These are phyloP conservation scores for Upupa epops DNA, from an alignment of 2,113 vertebrate species.

Conservation along the genomic window DNA sequence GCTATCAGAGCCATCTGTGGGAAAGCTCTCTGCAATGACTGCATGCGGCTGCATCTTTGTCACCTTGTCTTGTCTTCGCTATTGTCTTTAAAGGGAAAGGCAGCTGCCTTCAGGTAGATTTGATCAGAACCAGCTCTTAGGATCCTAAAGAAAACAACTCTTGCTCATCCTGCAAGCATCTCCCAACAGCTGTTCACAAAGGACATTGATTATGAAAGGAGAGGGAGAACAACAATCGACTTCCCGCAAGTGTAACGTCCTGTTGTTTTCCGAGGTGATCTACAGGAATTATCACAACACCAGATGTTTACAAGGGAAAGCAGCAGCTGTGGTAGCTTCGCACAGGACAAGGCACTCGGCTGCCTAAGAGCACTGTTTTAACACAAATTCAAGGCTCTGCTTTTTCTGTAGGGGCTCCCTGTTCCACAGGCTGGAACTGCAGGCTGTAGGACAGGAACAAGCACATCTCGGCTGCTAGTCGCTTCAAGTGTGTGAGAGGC, in stretches of 20 bases:
- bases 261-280: conserved; percentile 21
- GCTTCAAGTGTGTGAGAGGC: conserved; percentile 1
- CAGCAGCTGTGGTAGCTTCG: not conserved
- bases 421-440: not conserved
- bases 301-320: conserved; percentile 15
- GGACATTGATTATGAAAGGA: not conserved
- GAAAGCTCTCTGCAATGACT: not conserved
- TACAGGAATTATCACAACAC: conserved; percentile 31
- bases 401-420: not conserved
- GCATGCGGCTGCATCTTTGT: not conserved
- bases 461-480: not conserved
- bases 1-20: not conserved
- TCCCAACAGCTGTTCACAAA: not conserved
- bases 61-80: not conserved
- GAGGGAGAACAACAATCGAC: conserved; percentile 11
- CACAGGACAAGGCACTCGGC: not conserved
- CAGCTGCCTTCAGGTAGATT: not conserved
- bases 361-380: not conserved
- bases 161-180: not conserved
- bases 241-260: conserved; percentile 19
- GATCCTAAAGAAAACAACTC: not conserved
- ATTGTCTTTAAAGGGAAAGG: not conserved
- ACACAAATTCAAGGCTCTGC: not conserved
- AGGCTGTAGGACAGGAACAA: conserved; percentile 2
- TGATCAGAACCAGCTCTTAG: not conserved